A percentile compares a stretch with the other conserved stretches of the same genome.
These are phyloP conservation scores for Condylostylus longicornis DNA, from an alignment of 1,140 invertebrate species.

Conservation along the genomic window DNA sequence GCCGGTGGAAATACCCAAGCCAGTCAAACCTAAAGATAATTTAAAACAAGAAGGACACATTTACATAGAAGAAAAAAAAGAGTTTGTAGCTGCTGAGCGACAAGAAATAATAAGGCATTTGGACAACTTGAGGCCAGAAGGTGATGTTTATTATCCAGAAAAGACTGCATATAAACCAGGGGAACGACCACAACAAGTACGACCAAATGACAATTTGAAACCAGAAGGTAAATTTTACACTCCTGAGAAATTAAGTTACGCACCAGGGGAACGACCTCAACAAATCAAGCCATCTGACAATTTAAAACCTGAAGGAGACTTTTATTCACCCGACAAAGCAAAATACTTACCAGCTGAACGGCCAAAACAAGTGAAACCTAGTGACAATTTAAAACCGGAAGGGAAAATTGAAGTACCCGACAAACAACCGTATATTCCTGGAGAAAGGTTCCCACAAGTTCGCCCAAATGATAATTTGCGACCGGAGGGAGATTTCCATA, in stretches of 20 bases:
- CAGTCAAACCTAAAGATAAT: constrained; percentile 33
- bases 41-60: constrained; percentile 35
- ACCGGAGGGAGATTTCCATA: constrained; percentile 41
- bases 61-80: constrained; percentile 8
- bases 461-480: constrained; percentile 26
- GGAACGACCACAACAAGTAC: constrained; percentile 40
- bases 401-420: constrained; percentile 40
- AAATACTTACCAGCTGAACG: constrained; percentile 28
- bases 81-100: constrained; percentile 32
- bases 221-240: constrained; percentile 42
- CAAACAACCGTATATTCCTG: constrained; percentile 19
- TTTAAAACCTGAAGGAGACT: constrained; percentile 39
- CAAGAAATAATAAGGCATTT: constrained; percentile 25
- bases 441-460: constrained; percentile 33
- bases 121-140: constrained; percentile 33
- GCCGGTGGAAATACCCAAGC: constrained; percentile 20
- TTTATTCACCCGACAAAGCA: constrained; percentile 31
- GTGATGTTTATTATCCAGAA: constrained; percentile 41
- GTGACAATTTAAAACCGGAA: constrained; percentile 42
- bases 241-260: constrained; percentile 31
- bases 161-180: constrained; percentile 38
- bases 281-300: constrained; percentile 41
- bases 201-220: constrained; percentile 42
- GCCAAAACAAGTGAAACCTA: constrained; percentile 36
- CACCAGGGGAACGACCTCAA: constrained; percentile 35